A percentile compares a stretch with the other conserved stretches of the same genome.
These are phyloP conservation scores for Syrista parreyssii DNA, from an alignment of 2,888 invertebrate species.

Conservation along the genomic window DNA sequence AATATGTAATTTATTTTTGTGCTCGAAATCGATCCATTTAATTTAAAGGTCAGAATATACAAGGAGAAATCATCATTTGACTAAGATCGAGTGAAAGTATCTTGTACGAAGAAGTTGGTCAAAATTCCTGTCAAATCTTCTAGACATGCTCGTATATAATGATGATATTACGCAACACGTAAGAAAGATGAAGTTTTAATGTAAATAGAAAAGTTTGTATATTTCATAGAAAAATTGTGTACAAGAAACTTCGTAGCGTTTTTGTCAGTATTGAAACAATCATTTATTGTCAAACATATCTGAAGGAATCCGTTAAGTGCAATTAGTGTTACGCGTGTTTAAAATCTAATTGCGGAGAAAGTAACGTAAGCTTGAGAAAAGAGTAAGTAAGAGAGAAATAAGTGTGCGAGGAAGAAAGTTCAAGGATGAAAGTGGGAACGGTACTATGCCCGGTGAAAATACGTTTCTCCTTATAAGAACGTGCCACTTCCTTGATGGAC, in stretches of 20 bases:
- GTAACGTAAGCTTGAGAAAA: constrained; percentile 20
- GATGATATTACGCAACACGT: background rate
- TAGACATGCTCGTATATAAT: background rate
- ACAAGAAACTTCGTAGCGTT: background rate
- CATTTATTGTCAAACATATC: background rate
- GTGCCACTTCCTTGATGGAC: constrained; percentile 22
- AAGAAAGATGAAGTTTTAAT: background rate
- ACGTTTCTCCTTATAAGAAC: constrained; percentile 18
- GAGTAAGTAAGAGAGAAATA: background rate
- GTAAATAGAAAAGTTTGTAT: background rate
- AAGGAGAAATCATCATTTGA: background rate
- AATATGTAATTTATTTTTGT: background rate
- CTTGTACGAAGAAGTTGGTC: background rate
- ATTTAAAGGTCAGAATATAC: background rate
- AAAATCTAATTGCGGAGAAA: constrained; percentile 49
- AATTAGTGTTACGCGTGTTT: background rate
- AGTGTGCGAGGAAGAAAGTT: constrained; percentile 45
- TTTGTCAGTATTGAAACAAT: background rate
- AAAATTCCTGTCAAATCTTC: background rate
- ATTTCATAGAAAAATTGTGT: background rate
- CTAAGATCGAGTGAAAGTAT: background rate
- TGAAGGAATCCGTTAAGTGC: background rate
- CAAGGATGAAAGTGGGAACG: constrained; percentile 30
- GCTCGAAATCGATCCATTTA: background rate
- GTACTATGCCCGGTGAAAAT: background rate